Percentiles rank a stretch among this genome's conserved stretches.
Conservation (phyloP, 2,888 invertebrate species). For the Metalampra italica region DNA sequence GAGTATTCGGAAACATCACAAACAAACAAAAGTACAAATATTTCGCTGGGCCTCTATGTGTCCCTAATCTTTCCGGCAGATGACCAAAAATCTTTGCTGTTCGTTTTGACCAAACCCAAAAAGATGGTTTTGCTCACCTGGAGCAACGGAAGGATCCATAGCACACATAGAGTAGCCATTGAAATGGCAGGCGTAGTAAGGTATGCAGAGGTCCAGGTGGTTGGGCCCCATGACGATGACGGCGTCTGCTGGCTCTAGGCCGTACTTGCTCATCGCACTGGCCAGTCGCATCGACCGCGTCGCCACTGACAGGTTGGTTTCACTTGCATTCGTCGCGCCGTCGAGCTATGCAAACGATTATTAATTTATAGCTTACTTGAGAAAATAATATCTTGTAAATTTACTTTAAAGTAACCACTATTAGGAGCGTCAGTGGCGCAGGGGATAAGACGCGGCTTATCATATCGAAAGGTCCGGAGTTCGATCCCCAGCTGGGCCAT, state of each 20-base stretch:
- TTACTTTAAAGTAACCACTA: too few species aligned
- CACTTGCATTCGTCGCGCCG: constrained; percentile 9
- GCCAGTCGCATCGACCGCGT: constrained; percentile 13
- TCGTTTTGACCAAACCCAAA: too few species aligned
- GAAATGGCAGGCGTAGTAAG: constrained; percentile 17
- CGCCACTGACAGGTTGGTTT: constrained; percentile 13
- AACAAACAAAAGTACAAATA: too few species aligned
- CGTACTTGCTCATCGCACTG: constrained; percentile 14
- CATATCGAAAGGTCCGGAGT: too few species aligned
- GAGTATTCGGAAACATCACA: too few species aligned
- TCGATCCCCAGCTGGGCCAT: too few species aligned
- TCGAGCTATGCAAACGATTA: constrained; percentile 12
- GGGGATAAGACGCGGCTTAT: too few species aligned
- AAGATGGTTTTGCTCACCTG: constrained; percentile 3
- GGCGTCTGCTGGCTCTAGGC: constrained; percentile 13
- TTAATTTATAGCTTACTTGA: not conserved
- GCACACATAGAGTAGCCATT: constrained; percentile 15
- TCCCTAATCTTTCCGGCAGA: too few species aligned
- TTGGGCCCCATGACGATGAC: constrained; percentile 16
- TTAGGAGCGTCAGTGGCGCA: too few species aligned
- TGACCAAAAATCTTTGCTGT: too few species aligned
- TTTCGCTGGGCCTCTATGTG: too few species aligned
- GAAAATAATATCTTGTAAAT: not conserved
- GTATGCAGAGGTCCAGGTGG: constrained; percentile 15
- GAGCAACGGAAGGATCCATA: constrained; percentile 9